Evolutionary conservation across 2,113 vertebrate genomes (phyloP), one percentile per base, ranked within the genome.

Genomic region (Rhagologus leucostigma): DNA sequence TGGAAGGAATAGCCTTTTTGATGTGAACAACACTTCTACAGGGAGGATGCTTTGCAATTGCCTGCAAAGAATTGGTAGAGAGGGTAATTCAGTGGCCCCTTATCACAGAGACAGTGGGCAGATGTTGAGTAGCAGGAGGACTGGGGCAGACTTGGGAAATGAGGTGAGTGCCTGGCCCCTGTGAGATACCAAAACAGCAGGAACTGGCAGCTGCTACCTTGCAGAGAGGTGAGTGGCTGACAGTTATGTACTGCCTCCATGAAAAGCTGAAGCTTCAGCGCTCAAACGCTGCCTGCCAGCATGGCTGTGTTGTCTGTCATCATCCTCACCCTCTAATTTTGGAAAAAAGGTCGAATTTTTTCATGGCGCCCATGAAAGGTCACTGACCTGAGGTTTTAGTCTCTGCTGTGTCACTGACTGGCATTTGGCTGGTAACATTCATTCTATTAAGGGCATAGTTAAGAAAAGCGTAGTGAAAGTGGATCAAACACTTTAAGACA

Each of bases 381-480:
- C 83, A 63, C 33, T 95, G 91, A 92, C 94, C 88, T 70, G 90
- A 95, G 50, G 80, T 93, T 95, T 84, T 63, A 47, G 79, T 63
- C 71, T 92, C 79, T 96, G 65, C 57, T 92, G 52, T 81, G 90
- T 93, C 83, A 78, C 57, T 13, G 11, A 17, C 47, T 94, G 90
- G 60, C 23, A 64, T 75, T 88, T 94, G 73, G 8, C 64, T 86
- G 68, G 79, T 78, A 80, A 35, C 5, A 6, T 63, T 90, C 7
- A 16, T 68, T 70, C 64, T 83, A 50, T 57, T 83, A 65, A 69
- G 50, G 63, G 32, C 32, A 73, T 13, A 67, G 70, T 85, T 83
- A 84, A 53, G 53, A 41, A 50, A 83, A 83, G 55, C 11, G 35
- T 30, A 39, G 56, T 63, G 37, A 71, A 70, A 56, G 32, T 74